Conservation (phyloP, 2,888 invertebrate species). For the Podotricha telesiphe region DNA sequence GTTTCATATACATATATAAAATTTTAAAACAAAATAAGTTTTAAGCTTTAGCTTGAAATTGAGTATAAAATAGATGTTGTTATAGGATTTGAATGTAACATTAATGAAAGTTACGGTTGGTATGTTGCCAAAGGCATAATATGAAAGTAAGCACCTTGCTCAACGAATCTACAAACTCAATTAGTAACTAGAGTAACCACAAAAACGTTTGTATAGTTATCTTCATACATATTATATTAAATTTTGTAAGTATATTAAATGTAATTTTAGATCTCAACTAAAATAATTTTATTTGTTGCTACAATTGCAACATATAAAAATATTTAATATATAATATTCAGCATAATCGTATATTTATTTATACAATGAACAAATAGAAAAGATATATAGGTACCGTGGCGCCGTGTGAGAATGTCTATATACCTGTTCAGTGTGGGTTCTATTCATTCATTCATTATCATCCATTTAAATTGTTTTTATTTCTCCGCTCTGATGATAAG, state of each 20-base stretch:
- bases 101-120: constrained; percentile 60
- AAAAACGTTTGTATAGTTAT: constrained; percentile 58
- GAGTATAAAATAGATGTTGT: constrained; percentile 45
- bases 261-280: too few species aligned
- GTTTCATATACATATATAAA: neutral
- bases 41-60: constrained; percentile 31
- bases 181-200: constrained; percentile 64
- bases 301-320: too few species aligned
- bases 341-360: too few species aligned
- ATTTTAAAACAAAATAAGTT: neutral
- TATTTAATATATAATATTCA: too few species aligned
- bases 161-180: constrained; percentile 69
- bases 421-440: too few species aligned
- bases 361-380: too few species aligned
- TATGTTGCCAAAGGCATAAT: constrained; percentile 61
- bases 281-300: too few species aligned
- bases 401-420: too few species aligned
- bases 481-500: too few species aligned
- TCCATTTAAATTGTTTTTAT: too few species aligned
- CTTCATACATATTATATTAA: neutral
- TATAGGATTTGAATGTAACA: constrained; percentile 59
- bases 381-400: too few species aligned
- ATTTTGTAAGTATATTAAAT: neutral
- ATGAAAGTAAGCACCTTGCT: constrained; percentile 67
- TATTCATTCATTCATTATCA: too few species aligned